Evolutionary conservation across 2,797 vertebrate species (phyloP).

Genomic region (Periophthalmus magnuspinnatus): DNA sequence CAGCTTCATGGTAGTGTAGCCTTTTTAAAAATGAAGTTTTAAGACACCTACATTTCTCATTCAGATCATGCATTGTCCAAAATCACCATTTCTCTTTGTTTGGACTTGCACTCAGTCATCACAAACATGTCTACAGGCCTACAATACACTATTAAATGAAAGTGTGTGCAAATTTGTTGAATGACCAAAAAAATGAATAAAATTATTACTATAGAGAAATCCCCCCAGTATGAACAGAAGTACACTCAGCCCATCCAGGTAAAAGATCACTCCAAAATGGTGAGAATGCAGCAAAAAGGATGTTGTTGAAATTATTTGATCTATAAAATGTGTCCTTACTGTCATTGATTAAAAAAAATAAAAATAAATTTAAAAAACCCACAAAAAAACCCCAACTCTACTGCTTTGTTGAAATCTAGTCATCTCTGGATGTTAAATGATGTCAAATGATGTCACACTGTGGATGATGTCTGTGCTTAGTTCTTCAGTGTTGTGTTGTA

Average conservation of each 20-base stretch:
- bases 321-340: neutral
- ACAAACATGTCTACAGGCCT: no score
- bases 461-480: neutral
- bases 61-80: neutral
- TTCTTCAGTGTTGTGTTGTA: conserved; percentile 1
- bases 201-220: neutral
- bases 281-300: neutral
- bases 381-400: neutral
- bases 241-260: no score
- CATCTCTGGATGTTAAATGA: no score
- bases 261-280: neutral
- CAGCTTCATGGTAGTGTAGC: neutral
- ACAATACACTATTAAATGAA: neutral
- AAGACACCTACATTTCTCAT: neutral
- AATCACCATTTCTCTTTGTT: neutral
- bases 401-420: no score
- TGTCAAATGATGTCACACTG: no score
- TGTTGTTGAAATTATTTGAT: neutral
- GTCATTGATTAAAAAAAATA: neutral
- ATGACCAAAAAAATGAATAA: neutral
- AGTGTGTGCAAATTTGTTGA: neutral
- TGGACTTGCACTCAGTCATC: no score
- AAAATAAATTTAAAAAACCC: no score
- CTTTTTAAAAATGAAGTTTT: neutral
- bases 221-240: neutral